Evolutionary conservation across 2,888 invertebrate species (phyloP).

Genomic region (Meganola albula): DNA sequence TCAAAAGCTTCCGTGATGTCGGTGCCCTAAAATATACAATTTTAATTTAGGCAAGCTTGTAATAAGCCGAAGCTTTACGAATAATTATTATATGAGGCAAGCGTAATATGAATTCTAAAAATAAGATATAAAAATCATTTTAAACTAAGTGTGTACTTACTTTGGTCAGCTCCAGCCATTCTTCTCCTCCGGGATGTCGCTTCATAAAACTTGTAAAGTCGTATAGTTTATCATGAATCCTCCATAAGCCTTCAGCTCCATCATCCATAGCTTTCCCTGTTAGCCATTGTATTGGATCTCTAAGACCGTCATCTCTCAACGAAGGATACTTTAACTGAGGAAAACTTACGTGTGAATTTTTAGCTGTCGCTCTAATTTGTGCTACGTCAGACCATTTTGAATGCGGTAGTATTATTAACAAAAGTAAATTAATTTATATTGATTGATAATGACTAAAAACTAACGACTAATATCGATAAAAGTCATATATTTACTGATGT

Average conservation of each 20-base stretch:
- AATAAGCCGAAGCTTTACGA: too few species aligned
- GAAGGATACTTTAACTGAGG: slow-evolving; percentile 73
- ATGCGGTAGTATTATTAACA: slow-evolving; percentile 33
- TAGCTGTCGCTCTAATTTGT: slow-evolving; percentile 40
- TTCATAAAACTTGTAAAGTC: slow-evolving; percentile 88
- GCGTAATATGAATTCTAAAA: too few species aligned
- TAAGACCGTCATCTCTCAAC: slow-evolving; percentile 51
- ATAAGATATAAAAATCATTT: too few species aligned
- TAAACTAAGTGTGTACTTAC: slow-evolving; percentile 47
- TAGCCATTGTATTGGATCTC: slow-evolving; percentile 76
- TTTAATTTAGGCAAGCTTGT: too few species aligned
- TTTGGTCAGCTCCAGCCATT: slow-evolving; percentile 84
- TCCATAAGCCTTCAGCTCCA: slow-evolving; percentile 86
- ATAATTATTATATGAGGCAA: too few species aligned
- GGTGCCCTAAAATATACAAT: slow-evolving; percentile 72
- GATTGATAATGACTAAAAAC: too few species aligned
- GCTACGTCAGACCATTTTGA: slow-evolving; percentile 33
- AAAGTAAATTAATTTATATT: too few species aligned
- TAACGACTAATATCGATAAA: too few species aligned
- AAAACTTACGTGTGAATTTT: slow-evolving; percentile 58
- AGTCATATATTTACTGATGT: too few species aligned
- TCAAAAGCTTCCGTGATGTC: slow-evolving; percentile 90
- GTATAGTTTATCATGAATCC: slow-evolving; percentile 86
- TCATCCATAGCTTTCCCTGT: slow-evolving; percentile 81
- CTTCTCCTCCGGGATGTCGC: slow-evolving; percentile 90